phyloP scores from a whole-genome alignment of 2,888 invertebrate genomes.

The Glyphotaelius pellucidus region DNA sequence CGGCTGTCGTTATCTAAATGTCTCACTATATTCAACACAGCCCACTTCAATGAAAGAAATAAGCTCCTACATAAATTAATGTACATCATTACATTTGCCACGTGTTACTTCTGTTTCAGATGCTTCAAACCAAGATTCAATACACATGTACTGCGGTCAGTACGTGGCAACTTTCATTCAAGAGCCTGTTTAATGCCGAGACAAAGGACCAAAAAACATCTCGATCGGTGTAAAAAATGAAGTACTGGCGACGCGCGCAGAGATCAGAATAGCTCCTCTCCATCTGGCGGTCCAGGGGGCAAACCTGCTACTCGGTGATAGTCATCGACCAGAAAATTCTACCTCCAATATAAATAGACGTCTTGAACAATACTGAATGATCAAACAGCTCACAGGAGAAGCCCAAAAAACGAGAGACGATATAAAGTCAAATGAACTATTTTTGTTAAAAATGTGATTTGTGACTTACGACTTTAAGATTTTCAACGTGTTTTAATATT shows the following conservation, averaged over 20 bases:
- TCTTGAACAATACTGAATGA: slow-evolving; percentile 8
- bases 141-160: slow-evolving; percentile 19
- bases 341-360: slow-evolving; percentile 31
- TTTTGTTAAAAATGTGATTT: neutral
- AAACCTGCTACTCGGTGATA: slow-evolving; percentile 9
- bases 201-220: slow-evolving; percentile 27
- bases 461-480: neutral
- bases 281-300: slow-evolving; percentile 51
- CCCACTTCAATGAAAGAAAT: neutral
- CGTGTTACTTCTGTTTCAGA: neutral
- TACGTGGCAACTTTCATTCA: slow-evolving; percentile 18
- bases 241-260: slow-evolving; percentile 39
- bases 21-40: neutral
- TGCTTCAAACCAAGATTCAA: neutral
- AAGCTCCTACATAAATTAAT: neutral
- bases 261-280: slow-evolving; percentile 27
- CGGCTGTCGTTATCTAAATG: neutral
- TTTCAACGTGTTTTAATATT: neutral
- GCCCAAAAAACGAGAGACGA: neutral
- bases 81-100: neutral
- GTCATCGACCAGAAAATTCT: neutral
- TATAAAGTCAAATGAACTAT: neutral
- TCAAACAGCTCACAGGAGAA: neutral
- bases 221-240: slow-evolving; percentile 2
- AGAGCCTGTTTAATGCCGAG: slow-evolving; percentile 19